Evolutionary conservation across 2,113 vertebrate species (phyloP), one percentile per base, ranked within the genome.

Genomic region (Falco punctatus): DNA sequence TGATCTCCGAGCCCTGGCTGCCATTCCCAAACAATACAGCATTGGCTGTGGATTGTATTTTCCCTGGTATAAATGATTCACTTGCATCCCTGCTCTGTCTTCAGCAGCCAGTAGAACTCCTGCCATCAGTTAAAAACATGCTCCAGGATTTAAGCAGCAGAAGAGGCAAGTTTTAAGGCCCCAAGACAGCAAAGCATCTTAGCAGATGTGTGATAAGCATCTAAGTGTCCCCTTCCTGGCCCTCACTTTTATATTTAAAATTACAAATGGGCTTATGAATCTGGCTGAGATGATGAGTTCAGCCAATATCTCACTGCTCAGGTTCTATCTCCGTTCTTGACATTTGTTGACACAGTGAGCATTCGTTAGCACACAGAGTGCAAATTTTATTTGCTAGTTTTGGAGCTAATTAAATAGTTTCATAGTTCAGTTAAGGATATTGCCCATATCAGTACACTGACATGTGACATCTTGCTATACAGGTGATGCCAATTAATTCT

Each of bases 331-430:
- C 66, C 0, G 0, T n/a, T 66, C 62, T 65, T 65, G 46, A 13
- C 8, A 5, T 35, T 58, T 70, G 20, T 18, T 66, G 71, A 72
- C 35, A 49, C 23, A 57, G 33, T 2, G 11, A 69, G 10, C 46
- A 23, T 90, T 67, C 9, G 2, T 59, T 64, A 75, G 32, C 12
- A 52, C 26, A 6, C 0, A 0, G 44, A 75, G 30, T 33, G 21
- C 5, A 77, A 84, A 81, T 57, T 88, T 75, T 87, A 62, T 81
- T 94, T 73, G 42, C 20, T 70, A 15, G 7, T 73, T 96, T 91
- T 74, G 49, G 71, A 83, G 22, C 26, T 78, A 86, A 92, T 94
- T 27, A 48, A 77, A 74, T 49, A 81, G 46, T 58, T 88, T 67
- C n/a, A 26, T 26, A 38, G 80, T 16, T 71, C 32, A 73, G 12